These are phyloP conservation scores for Rambutsinella grinnellia DNA, from an alignment of 2,888 invertebrate species.

Conservation along the genomic window DNA sequence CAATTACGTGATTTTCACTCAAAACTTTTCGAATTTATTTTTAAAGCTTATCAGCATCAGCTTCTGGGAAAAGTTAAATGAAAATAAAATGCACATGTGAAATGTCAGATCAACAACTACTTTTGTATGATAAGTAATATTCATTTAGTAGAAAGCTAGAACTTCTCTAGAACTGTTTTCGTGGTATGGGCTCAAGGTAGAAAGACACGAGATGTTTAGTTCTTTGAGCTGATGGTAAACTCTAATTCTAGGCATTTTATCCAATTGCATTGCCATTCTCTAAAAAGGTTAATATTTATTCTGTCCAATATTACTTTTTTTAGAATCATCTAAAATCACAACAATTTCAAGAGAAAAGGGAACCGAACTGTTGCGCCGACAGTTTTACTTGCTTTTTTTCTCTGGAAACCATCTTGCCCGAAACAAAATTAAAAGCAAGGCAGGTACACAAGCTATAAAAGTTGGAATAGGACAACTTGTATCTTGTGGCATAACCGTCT, in stretches of 20 bases:
- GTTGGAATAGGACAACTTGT: constrained; percentile 5
- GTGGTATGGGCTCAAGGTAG: no score
- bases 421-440: neutral
- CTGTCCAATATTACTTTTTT: neutral
- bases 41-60: no score
- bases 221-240: neutral
- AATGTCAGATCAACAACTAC: no score
- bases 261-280: neutral
- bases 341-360: neutral
- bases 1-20: no score
- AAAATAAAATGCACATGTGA: no score
- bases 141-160: no score
- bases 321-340: neutral
- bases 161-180: no score
- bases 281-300: neutral
- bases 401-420: no score
- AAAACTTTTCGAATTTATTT: no score
- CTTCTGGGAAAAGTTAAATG: no score
- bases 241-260: neutral
- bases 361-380: neutral
- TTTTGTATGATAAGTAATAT: no score
- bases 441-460: neutral
- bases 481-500: constrained; percentile 24
- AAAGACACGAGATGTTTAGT: no score
- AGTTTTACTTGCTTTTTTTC: neutral